Evolutionary conservation across 1,140 invertebrate genomes (phyloP).

Genomic region (Pseudomyrmex concolor): DNA sequence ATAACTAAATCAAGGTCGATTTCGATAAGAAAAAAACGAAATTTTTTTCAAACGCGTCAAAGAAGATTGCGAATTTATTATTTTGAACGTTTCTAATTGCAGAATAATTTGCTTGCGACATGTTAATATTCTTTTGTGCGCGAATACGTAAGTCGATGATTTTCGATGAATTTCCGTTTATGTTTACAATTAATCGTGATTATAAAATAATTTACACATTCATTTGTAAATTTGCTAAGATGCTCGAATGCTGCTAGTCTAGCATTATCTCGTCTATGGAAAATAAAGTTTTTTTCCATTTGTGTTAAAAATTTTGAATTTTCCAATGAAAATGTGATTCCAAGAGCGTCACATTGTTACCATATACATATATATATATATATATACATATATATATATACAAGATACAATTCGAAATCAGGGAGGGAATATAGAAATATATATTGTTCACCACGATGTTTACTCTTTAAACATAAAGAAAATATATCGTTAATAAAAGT

Average conservation of each 20-base stretch:
- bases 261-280: background rate
- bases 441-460: conserved; percentile 28
- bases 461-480: conserved; percentile 17
- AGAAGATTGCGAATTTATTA: background rate
- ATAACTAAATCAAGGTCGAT: conserved; percentile 32
- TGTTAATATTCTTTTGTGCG: too few relatives aligned
- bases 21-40: background rate
- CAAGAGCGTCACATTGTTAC: background rate
- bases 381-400: conserved; percentile 2
- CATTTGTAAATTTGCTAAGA: background rate
- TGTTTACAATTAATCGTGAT: background rate
- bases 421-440: conserved; percentile 9
- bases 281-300: conserved; percentile 4
- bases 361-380: conserved; percentile 6
- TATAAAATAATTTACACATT: conserved; percentile 27
- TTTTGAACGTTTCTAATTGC: too few relatives aligned
- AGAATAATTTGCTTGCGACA: too few relatives aligned
- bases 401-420: background rate
- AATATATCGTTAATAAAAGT: conserved; percentile 46
- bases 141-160: background rate
- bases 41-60: background rate
- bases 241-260: background rate
- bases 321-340: background rate
- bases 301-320: background rate
- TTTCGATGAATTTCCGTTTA: background rate